A percentile compares a stretch with the other conserved stretches of the same genome.
These are phyloP conservation scores for Oryzias javanicus DNA, from an alignment of 2,113 vertebrate genomes.

Conservation along the genomic window DNA sequence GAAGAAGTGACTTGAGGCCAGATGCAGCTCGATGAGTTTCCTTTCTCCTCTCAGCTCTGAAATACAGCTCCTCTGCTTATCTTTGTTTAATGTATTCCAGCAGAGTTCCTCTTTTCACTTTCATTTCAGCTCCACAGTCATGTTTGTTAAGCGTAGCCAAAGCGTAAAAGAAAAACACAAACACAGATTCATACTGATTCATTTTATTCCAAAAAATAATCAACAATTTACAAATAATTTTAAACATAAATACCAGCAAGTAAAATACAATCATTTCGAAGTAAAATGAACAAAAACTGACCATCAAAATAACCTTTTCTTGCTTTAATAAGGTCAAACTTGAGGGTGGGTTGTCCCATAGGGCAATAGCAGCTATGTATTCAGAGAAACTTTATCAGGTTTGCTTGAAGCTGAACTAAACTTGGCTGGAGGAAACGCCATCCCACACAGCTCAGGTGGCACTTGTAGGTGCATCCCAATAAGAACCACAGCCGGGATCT, in stretches of 20 bases:
- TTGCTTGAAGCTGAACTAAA: slow-evolving; percentile 45
- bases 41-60: slow-evolving; percentile 7
- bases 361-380: slow-evolving; percentile 53
- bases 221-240: slow-evolving; percentile 28
- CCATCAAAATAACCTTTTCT: slow-evolving; percentile 10
- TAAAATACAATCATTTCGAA: slow-evolving; percentile 16
- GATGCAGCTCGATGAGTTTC: neutral
- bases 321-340: slow-evolving; percentile 9
- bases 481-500: slow-evolving; percentile 13
- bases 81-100: neutral
- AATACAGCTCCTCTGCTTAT: neutral
- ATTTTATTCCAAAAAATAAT: slow-evolving; percentile 57
- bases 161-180: neutral
- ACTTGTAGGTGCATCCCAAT: slow-evolving; percentile 40
- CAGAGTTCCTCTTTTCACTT: slow-evolving; percentile 67
- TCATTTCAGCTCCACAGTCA: slow-evolving; percentile 49
- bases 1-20: slow-evolving; percentile 25
- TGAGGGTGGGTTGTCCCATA: slow-evolving; percentile 20
- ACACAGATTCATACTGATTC: slow-evolving; percentile 5
- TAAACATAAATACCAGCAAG: slow-evolving; percentile 41
- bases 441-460: slow-evolving; percentile 38
- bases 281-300: slow-evolving; percentile 14
- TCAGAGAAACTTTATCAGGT: slow-evolving; percentile 33
- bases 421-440: slow-evolving; percentile 2
- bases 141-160: accelerated